Percentiles rank a stretch among this genome's conserved stretches.
Evolutionary conservation across 1,140 invertebrate genomes (phyloP).

Genomic region (Bombus difficillimus): DNA sequence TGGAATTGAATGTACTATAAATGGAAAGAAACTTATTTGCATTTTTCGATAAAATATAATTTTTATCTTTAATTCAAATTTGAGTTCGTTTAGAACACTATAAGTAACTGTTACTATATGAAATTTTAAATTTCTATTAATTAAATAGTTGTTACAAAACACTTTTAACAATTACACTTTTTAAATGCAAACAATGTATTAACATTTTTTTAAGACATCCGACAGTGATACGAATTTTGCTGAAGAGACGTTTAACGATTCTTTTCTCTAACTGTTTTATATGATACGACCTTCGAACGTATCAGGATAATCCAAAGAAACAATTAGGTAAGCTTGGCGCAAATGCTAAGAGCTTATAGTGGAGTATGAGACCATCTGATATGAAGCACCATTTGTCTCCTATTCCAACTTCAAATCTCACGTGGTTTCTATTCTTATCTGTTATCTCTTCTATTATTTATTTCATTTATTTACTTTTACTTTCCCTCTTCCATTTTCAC

Average conservation of each 20-base stretch:
- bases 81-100: not conserved
- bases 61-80: not conserved
- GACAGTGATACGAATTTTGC: not conserved
- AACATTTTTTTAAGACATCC: not conserved
- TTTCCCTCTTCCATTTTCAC: not conserved
- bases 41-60: not conserved
- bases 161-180: not conserved
- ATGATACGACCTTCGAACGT: not conserved
- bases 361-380: conserved; percentile 54
- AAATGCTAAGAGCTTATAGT: conserved; percentile 53
- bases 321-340: conserved; percentile 63
- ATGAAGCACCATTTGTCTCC: conserved; percentile 49
- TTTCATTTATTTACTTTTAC: not conserved
- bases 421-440: no score
- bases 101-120: not conserved
- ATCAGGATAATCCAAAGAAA: conserved; percentile 63
- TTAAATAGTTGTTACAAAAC: not conserved
- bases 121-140: not conserved
- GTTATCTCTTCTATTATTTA: not conserved
- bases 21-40: not conserved
- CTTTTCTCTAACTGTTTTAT: conserved; percentile 70
- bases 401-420: conserved; percentile 50
- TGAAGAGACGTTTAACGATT: not conserved
- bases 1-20: no score
- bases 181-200: not conserved